Conservation (phyloP, 1,140 invertebrate genomes). For the Drosophila rufa region DNA sequence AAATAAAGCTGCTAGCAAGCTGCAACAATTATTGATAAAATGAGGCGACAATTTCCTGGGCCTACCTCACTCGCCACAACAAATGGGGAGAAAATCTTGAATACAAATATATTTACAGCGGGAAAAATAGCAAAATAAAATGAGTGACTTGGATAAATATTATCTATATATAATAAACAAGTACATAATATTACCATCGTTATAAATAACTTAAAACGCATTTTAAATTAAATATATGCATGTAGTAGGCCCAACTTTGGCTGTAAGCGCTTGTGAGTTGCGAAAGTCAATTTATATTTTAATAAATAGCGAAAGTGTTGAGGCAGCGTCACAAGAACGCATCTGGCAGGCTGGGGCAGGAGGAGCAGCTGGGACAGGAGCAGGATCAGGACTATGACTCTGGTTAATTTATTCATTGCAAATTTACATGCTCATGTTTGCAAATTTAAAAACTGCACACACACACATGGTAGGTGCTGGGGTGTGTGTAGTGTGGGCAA, state of each 20-base stretch:
- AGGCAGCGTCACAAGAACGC: slow-evolving; percentile 43
- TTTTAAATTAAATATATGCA: not conserved
- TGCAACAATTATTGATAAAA: slow-evolving; percentile 38
- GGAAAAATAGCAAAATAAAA: too few species aligned
- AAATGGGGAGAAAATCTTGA: not conserved
- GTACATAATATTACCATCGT: too few species aligned
- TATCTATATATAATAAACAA: too few species aligned
- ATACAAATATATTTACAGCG: too few species aligned
- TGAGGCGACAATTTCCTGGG: slow-evolving; percentile 12
- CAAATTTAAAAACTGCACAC: slow-evolving; percentile 78
- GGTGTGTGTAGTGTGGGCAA: slow-evolving; percentile 22
- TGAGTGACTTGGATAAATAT: too few species aligned
- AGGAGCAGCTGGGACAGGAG: too few species aligned
- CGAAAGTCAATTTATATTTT: slow-evolving; percentile 69
- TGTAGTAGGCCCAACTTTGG: slow-evolving; percentile 11
- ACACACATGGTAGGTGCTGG: slow-evolving; percentile 7
- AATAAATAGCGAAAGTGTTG: slow-evolving; percentile 81
- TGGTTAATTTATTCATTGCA: slow-evolving; percentile 82
- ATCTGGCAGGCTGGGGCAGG: not conserved
- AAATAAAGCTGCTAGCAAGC: slow-evolving; percentile 30
- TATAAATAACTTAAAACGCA: too few species aligned
- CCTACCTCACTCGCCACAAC: slow-evolving; percentile 5
- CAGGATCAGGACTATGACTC: slow-evolving; percentile 37
- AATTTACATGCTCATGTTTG: slow-evolving; percentile 82
- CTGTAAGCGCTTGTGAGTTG: slow-evolving; percentile 8